Evolutionary conservation across 2,888 invertebrate species (phyloP).

Genomic region (Agriopis aurantiaria): DNA sequence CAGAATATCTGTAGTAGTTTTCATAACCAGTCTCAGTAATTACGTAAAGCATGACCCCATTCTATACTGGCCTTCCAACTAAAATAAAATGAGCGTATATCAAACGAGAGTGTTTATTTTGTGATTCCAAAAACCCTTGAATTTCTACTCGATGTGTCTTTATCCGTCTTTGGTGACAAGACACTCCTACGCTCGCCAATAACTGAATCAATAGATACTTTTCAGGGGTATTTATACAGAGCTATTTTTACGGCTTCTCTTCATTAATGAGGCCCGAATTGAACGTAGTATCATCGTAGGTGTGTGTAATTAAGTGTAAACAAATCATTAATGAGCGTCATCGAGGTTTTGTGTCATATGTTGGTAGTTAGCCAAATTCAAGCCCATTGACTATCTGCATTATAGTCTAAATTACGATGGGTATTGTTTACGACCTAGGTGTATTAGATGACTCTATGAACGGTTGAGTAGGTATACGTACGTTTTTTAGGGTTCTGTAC

Average conservation of each 20-base stretch:
- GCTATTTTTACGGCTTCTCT: slow-evolving; percentile 28
- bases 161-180: slow-evolving; percentile 32
- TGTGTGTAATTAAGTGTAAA: slow-evolving; percentile 34
- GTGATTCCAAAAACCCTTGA: slow-evolving; percentile 35
- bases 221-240: slow-evolving; percentile 21
- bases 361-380: slow-evolving; percentile 26
- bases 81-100: slow-evolving; percentile 52
- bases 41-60: slow-evolving; percentile 55
- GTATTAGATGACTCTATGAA: slow-evolving; percentile 36
- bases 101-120: slow-evolving; percentile 41
- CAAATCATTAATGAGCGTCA: slow-evolving; percentile 37
- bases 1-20: slow-evolving; percentile 40
- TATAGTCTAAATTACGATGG: background rate
- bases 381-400: slow-evolving; percentile 32
- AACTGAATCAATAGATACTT: slow-evolving; percentile 32
- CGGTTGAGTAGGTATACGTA: slow-evolving; percentile 47
- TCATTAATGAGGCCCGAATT: slow-evolving; percentile 28
- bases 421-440: slow-evolving; percentile 25
- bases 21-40: slow-evolving; percentile 49
- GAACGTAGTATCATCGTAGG: slow-evolving; percentile 12
- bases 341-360: slow-evolving; percentile 26
- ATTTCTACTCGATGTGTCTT: slow-evolving; percentile 34
- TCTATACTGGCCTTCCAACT: slow-evolving; percentile 52
- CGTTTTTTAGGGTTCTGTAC: slow-evolving; percentile 39
- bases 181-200: slow-evolving; percentile 31